Conservation (phyloP, 2,113 vertebrate genomes). For the Pithys albifrons region DNA sequence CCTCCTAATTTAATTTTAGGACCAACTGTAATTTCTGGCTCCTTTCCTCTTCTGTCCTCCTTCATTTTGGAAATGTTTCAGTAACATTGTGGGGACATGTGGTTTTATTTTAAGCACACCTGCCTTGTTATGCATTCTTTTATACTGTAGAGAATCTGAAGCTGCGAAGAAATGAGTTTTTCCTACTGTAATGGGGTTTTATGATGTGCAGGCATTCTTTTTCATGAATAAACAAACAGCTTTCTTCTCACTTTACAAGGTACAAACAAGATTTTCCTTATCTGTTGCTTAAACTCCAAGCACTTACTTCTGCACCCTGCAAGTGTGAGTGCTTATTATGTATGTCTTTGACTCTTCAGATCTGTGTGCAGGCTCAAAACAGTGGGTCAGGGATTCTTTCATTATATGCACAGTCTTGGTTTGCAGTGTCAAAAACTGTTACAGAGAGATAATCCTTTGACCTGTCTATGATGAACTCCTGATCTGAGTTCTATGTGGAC, state of each 20-base stretch:
- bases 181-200: background rate
- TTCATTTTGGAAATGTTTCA: background rate
- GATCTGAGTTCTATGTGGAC: background rate
- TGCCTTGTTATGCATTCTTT: background rate
- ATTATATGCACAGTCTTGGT: background rate
- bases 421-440: background rate
- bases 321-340: background rate
- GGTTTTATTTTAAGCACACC: background rate
- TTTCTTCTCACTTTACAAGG: background rate
- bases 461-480: background rate
- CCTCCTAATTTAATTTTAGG: background rate
- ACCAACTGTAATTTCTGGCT: background rate
- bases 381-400: background rate
- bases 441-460: background rate
- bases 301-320: background rate
- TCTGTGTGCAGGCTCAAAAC: background rate
- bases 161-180: conserved; percentile 1
- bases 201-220: background rate
- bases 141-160: background rate
- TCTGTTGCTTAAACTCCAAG: background rate
- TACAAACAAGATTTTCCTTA: background rate
- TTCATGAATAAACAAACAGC: background rate
- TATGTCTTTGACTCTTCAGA: background rate
- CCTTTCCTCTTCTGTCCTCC: background rate
- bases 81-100: background rate